phyloP scores from a whole-genome alignment of 2,888 invertebrate genomes.

The Oligia latruncula region DNA sequence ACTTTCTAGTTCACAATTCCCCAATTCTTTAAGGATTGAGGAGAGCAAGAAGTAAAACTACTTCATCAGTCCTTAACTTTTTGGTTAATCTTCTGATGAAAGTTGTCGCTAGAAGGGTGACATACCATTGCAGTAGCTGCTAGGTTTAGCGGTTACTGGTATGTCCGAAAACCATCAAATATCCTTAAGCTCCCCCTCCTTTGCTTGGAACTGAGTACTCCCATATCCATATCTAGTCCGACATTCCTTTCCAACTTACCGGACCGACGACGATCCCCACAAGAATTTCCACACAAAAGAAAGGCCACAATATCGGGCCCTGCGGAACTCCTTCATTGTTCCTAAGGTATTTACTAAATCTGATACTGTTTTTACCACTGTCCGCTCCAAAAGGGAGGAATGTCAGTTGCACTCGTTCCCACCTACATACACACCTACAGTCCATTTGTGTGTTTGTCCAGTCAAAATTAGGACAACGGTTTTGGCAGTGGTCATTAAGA shows the following conservation, averaged over 20 bases:
- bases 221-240: not conserved
- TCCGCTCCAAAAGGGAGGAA: conserved; percentile 17
- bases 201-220: not conserved
- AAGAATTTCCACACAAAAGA: not conserved
- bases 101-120: not conserved
- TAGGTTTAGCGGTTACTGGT: not conserved
- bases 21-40: too few species aligned
- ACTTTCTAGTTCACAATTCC: not conserved
- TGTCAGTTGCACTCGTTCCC: conserved; percentile 9
- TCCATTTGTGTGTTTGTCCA: conserved; percentile 12
- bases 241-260: not conserved
- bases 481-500: conserved; percentile 53
- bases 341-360: not conserved
- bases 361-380: not conserved
- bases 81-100: not conserved
- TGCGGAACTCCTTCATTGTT: conserved; percentile 13
- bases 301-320: not conserved
- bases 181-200: not conserved
- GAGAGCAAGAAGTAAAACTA: not conserved
- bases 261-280: too few species aligned
- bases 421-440: conserved; percentile 52
- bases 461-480: conserved; percentile 25
- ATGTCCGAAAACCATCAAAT: not conserved
- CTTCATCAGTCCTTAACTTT: not conserved
- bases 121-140: not conserved